Evolutionary conservation across 2,113 vertebrate species (phyloP).

Genomic region (Eptesicus fuscus): DNA sequence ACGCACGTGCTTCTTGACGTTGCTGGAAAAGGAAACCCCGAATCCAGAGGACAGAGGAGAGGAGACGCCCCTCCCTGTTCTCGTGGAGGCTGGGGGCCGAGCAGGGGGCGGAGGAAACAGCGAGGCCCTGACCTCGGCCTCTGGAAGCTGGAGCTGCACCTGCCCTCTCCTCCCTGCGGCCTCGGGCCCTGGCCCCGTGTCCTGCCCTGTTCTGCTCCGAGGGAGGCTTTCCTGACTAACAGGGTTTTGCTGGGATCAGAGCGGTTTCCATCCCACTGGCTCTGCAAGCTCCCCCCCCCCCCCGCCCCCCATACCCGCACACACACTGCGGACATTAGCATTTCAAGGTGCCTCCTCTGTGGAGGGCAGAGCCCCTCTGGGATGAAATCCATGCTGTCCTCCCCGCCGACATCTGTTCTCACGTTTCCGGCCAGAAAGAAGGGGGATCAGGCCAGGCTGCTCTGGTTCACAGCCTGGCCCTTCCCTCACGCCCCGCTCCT

Average conservation of each 20-base stretch:
- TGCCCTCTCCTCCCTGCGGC: conserved; percentile 65
- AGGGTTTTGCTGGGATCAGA: conserved; percentile 87
- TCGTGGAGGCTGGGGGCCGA: background rate
- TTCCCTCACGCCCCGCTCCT: background rate
- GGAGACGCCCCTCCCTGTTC: conserved; percentile 49
- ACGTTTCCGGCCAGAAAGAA: conserved; percentile 95
- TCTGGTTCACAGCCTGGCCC: conserved; percentile 94
- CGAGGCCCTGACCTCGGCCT: too few species aligned
- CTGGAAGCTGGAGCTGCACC: conserved; percentile 43
- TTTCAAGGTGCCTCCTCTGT: conserved; percentile 94
- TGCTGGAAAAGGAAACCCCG: conserved; percentile 60
- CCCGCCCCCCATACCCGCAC: too few species aligned
- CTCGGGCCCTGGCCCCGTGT: conserved; percentile 41
- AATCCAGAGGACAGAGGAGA: conserved; percentile 39
- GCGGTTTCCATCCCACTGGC: conserved; percentile 89
- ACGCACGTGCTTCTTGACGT: conserved; percentile 51
- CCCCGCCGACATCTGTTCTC: conserved; percentile 95
- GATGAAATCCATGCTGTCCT: conserved; percentile 94
- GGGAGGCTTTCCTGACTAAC: conserved; percentile 87
- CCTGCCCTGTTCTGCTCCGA: conserved; percentile 79
- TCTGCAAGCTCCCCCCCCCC: conserved; percentile 60
- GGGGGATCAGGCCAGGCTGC: conserved; percentile 91
- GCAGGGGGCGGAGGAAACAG: too few species aligned
- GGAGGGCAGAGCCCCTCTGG: conserved; percentile 90
- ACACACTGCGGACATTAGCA: conserved; percentile 88